Conservation (phyloP, 2,797 vertebrate species). For the Falco berigora region DNA sequence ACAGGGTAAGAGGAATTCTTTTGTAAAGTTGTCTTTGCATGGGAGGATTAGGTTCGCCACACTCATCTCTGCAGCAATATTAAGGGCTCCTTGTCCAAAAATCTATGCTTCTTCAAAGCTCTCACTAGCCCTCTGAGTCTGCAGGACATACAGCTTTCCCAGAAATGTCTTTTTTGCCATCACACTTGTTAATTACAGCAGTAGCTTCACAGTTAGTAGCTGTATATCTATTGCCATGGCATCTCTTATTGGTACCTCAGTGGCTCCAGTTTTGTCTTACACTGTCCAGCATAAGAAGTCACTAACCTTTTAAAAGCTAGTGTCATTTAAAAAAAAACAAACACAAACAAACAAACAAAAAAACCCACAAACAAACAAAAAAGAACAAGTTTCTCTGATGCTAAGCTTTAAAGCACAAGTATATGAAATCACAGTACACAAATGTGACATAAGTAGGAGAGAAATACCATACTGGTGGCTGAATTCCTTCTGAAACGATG, state of each 20-base stretch:
- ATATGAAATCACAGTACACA: background rate
- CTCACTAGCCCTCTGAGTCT: background rate
- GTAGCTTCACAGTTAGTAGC: background rate
- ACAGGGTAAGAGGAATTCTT: background rate
- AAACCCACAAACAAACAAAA: background rate
- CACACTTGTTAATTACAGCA: background rate
- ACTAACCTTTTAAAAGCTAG: background rate
- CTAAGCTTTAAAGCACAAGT: background rate
- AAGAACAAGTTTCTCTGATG: background rate
- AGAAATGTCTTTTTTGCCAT: background rate
- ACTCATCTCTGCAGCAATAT: background rate
- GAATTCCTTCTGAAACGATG: background rate
- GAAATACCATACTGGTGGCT: background rate
- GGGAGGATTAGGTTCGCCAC: background rate
- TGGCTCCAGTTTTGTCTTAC: background rate
- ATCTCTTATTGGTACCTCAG: background rate
- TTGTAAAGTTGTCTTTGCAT: background rate
- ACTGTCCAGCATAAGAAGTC: background rate
- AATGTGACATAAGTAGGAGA: background rate
- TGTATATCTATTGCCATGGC: background rate
- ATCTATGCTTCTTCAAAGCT: background rate
- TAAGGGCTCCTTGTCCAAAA: background rate
- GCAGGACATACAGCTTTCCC: background rate
- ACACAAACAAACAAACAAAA: background rate
- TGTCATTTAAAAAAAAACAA: background rate